Percentiles rank a stretch among this genome's conserved stretches.
Conservation (phyloP, 2,113 vertebrate genomes). For the Toxotes chatareus region DNA sequence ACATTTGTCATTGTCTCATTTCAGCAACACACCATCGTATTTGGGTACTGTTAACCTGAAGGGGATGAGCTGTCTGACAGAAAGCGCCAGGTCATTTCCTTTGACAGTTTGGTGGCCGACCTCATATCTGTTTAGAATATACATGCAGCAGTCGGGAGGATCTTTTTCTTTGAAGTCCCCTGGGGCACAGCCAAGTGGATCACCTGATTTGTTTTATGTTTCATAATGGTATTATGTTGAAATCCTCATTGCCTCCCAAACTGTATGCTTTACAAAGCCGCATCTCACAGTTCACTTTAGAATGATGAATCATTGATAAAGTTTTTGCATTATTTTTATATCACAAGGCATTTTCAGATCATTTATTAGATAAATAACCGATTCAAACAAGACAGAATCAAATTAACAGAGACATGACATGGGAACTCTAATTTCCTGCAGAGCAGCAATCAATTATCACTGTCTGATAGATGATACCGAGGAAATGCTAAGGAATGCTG, state of each 20-base stretch:
- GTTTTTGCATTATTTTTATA: too few species aligned
- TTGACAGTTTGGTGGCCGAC: slow-evolving; percentile 30
- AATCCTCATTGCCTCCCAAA: not conserved
- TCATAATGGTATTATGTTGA: not conserved
- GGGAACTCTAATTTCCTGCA: slow-evolving; percentile 23
- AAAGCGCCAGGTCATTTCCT: not conserved
- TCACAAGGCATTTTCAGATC: not conserved
- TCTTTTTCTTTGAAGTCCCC: slow-evolving; percentile 1
- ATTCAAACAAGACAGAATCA: not conserved
- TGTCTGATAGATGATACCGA: not conserved
- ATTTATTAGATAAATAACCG: not conserved
- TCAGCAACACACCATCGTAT: not conserved
- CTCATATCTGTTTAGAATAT: not conserved
- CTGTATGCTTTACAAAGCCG: not conserved
- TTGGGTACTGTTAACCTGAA: slow-evolving; percentile 10
- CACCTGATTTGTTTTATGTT: not conserved
- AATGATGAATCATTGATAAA: not conserved
- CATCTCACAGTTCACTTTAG: not conserved
- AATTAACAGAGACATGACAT: not conserved
- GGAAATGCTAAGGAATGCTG: slow-evolving; percentile 6
- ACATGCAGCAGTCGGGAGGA: not conserved
- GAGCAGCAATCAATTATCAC: slow-evolving; percentile 19
- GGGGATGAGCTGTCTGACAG: slow-evolving; percentile 18
- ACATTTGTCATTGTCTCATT: slow-evolving; percentile 43
- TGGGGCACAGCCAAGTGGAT: not conserved